Evolutionary conservation across 2,888 invertebrate species (phyloP).

Genomic region (Gari tellinella): DNA sequence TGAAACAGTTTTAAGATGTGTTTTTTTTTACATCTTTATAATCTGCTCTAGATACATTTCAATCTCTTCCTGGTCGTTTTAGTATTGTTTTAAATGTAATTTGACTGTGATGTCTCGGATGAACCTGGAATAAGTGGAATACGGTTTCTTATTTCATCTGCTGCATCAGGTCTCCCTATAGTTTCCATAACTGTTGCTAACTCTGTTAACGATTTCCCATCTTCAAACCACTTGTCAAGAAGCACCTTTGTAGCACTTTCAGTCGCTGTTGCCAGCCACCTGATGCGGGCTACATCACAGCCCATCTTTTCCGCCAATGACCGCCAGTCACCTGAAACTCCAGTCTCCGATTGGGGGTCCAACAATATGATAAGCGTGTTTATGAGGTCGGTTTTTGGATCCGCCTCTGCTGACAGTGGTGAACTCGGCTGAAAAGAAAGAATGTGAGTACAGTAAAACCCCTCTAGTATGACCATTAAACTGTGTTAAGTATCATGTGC

Average conservation of each 20-base stretch:
- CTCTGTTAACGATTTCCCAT: slow-evolving; percentile 37
- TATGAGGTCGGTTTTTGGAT: slow-evolving; percentile 37
- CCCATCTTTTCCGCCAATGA: slow-evolving; percentile 58
- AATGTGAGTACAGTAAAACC: no score
- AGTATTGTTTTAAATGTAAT: no score
- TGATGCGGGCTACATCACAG: slow-evolving; percentile 41
- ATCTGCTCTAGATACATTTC: no score
- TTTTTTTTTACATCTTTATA: no score
- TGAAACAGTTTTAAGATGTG: no score
- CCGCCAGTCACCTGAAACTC: slow-evolving; percentile 53
- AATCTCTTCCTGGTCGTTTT: no score
- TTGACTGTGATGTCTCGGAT: no score
- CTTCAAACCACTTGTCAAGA: slow-evolving; percentile 50
- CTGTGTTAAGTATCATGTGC: no score
- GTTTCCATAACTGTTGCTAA: slow-evolving; percentile 46
- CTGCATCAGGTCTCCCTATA: slow-evolving; percentile 59
- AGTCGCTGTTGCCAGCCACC: slow-evolving; percentile 49
- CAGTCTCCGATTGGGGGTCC: slow-evolving; percentile 32
- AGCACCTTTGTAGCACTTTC: slow-evolving; percentile 51
- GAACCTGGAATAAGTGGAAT: no score
- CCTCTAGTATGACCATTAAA: no score
- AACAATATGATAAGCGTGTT: slow-evolving; percentile 49
- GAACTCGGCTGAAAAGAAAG: no score
- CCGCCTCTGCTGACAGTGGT: background rate
- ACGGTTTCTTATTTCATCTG: slow-evolving; percentile 43